Conservation (phyloP, 2,888 invertebrate genomes). For the Drosophila lacicola region DNA sequence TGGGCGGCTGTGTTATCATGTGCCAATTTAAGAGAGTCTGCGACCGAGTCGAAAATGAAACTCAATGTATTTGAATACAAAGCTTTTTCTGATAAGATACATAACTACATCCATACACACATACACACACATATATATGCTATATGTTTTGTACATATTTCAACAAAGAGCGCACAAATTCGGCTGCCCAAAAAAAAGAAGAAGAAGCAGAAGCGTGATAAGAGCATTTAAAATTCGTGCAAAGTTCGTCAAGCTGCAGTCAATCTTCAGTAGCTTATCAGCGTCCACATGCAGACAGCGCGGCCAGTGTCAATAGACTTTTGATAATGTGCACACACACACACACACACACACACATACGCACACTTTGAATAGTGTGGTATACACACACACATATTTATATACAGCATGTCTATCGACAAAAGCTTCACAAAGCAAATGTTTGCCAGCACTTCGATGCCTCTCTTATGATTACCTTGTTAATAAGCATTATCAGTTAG, state of each 20-base stretch:
- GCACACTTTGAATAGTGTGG: neutral
- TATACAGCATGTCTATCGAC: neutral
- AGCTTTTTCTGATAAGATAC: constrained; percentile 20
- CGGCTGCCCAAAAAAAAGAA: constrained; percentile 15
- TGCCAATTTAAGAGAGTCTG: constrained; percentile 35
- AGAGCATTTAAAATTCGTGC: constrained; percentile 44
- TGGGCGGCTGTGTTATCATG: constrained; percentile 24
- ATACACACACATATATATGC: neutral
- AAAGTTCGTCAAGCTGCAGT: constrained; percentile 57
- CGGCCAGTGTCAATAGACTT: constrained; percentile 73
- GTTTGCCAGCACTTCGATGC: neutral
- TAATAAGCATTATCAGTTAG: constrained; percentile 17
- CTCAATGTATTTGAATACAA: constrained; percentile 11
- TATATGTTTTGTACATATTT: neutral
- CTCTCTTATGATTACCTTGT: constrained; percentile 7
- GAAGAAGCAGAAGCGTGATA: constrained; percentile 5
- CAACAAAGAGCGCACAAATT: constrained; percentile 4
- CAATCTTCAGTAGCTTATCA: constrained; percentile 61
- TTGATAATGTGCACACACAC: constrained; percentile 43
- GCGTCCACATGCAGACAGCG: constrained; percentile 65
- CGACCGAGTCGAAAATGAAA: constrained; percentile 7
- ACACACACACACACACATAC: neutral
- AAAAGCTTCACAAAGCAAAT: constrained; percentile 6
- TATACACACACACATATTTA: constrained; percentile 4
- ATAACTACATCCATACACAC: neutral